Conservation (phyloP, 2,888 invertebrate genomes). For the Eilema caniola region DNA sequence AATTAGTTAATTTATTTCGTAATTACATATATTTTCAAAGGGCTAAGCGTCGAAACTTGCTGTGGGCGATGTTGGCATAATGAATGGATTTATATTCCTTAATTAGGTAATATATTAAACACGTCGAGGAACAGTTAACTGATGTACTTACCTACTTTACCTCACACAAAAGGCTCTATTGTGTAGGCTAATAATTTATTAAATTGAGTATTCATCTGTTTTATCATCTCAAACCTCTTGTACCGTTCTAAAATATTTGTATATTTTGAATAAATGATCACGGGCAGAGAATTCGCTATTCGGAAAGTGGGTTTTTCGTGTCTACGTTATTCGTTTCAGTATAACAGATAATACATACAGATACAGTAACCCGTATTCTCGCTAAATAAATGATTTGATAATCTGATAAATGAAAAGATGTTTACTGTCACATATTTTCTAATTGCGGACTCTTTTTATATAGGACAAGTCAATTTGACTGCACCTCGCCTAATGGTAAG, state of each 20-base stretch:
- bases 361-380: background rate
- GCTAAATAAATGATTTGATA: background rate
- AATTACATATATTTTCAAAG: background rate
- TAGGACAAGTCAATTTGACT: too few species aligned
- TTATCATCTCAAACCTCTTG: slow-evolving; percentile 18
- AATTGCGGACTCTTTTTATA: too few species aligned
- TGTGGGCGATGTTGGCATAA: background rate
- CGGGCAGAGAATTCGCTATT: slow-evolving; percentile 11
- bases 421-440: too few species aligned
- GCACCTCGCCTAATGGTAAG: too few species aligned
- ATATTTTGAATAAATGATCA: slow-evolving; percentile 37
- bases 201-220: slow-evolving; percentile 17
- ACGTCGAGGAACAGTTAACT: background rate
- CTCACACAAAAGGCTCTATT: background rate
- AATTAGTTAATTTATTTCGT: background rate
- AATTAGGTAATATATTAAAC: slow-evolving; percentile 8
- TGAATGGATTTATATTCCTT: background rate
- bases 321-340: slow-evolving; percentile 11
- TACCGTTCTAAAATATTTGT: slow-evolving; percentile 39
- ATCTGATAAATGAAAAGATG: background rate
- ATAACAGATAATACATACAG: slow-evolving; percentile 2
- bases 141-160: background rate
- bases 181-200: background rate
- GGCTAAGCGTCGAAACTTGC: background rate
- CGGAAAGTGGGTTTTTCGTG: slow-evolving; percentile 19